Evolutionary conservation across 2,797 vertebrate genomes (phyloP).

Genomic region (Florisuga fusca): DNA sequence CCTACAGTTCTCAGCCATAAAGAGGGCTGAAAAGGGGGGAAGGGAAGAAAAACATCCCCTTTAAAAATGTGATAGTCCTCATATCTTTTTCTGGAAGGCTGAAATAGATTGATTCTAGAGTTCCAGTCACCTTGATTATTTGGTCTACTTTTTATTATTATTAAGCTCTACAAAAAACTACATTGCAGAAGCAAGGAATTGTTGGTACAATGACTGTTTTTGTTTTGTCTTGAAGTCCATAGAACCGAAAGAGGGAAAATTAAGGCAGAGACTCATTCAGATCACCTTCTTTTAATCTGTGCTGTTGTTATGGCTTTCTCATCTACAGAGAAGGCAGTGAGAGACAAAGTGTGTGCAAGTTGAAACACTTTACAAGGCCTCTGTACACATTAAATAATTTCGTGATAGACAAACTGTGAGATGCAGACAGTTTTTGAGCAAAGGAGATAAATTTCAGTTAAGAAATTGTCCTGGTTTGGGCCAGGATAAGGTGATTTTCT

Average conservation of each 20-base stretch:
- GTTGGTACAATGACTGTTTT: background rate
- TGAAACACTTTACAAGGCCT: background rate
- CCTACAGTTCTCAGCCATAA: background rate
- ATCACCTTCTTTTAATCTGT: background rate
- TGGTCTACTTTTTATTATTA: background rate
- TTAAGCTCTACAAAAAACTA: background rate
- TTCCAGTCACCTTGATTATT: background rate
- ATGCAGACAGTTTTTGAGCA: background rate
- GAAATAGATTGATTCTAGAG: background rate
- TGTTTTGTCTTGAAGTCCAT: background rate
- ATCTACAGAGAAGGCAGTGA: background rate
- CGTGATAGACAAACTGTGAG: background rate
- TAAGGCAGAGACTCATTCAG: background rate
- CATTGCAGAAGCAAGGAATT: background rate
- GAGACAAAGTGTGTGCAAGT: background rate
- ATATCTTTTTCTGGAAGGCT: background rate
- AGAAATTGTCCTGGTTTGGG: too few relatives aligned
- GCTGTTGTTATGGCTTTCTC: background rate
- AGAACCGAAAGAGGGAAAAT: background rate
- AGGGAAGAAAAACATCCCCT: background rate
- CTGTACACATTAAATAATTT: constrained; percentile 1
- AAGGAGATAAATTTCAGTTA: constrained; percentile 25
- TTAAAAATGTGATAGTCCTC: background rate
- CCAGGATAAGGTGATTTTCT: too few relatives aligned
- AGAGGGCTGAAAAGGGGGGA: background rate